A percentile compares a stretch with the other conserved stretches of the same genome.
phyloP scores from a whole-genome alignment of 2,888 invertebrate species.

The Laspeyria flexula region DNA sequence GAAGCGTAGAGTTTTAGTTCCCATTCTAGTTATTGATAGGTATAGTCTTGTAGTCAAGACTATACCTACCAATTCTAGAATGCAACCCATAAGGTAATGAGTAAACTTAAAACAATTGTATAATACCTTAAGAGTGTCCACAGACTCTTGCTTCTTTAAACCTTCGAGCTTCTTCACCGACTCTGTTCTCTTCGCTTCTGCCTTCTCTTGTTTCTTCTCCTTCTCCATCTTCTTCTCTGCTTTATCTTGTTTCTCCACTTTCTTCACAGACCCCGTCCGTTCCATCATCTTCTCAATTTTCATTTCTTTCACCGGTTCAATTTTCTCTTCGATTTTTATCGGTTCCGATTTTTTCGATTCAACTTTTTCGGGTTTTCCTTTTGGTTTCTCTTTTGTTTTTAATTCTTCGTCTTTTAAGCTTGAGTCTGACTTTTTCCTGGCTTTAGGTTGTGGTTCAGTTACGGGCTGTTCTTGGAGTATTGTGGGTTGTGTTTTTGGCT shows the following conservation, averaged over 20 bases:
- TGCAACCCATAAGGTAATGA: too few species aligned
- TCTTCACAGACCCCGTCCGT: slow-evolving; percentile 68
- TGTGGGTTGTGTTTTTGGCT: slow-evolving; percentile 45
- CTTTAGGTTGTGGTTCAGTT: slow-evolving; percentile 58
- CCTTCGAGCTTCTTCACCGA: slow-evolving; percentile 68
- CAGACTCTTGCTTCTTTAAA: slow-evolving; percentile 74
- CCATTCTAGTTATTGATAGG: too few species aligned
- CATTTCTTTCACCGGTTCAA: slow-evolving; percentile 45
- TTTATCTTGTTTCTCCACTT: slow-evolving; percentile 62
- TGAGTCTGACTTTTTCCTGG: slow-evolving; percentile 76
- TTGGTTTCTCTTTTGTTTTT: slow-evolving; percentile 65
- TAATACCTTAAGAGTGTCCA: slow-evolving; percentile 70
- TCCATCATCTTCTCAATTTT: slow-evolving; percentile 59
- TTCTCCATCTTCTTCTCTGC: slow-evolving; percentile 57
- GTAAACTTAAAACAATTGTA: background rate
- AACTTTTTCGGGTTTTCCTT: slow-evolving; percentile 49
- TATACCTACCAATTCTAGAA: too few species aligned
- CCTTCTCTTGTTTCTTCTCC: slow-evolving; percentile 69
- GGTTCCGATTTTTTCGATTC: slow-evolving; percentile 61
- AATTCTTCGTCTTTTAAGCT: slow-evolving; percentile 75
- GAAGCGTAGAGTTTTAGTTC: too few species aligned
- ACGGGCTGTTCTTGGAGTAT: slow-evolving; percentile 45
- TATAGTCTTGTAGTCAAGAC: too few species aligned
- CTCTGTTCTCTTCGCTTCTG: slow-evolving; percentile 70
- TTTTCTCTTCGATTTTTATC: slow-evolving; percentile 55